Evolutionary conservation across 2,888 invertebrate genomes (phyloP), one percentile per base, ranked within the genome.

Genomic region (Amiota communis): DNA sequence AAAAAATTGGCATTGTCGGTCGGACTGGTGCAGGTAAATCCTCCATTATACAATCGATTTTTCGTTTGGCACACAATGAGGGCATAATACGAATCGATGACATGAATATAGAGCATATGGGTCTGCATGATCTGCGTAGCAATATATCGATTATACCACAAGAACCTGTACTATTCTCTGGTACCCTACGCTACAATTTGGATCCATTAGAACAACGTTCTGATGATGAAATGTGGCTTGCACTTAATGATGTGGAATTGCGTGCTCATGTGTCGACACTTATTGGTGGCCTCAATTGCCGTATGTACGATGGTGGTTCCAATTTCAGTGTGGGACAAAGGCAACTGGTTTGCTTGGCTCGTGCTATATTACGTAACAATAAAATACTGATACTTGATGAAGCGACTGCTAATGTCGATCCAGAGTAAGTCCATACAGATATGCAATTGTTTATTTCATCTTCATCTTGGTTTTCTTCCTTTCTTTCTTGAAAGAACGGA

Each of bases 121-220:
- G 95, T 1, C 91, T 97, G 4, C 92, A 94, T 87, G 94, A 95
- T 82, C 90, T 98, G 47, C 91, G 98, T 67, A 92, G 92, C 71
- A 94, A 93, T 81, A 95, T 98, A 72, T 94, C 97, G 0, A 97
- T 98, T 75, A 98, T 98, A 85, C 98, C 98, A 0, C 98, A 98
- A 91, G 97, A 97, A 84, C 97, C 97, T 0, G 93, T 96, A 36
- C 89, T 97, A 20, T 97, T 97, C 88, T 95, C 95, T 0, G 95
- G 95, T 10, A 93, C 94, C n/a, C 89, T 97, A 59, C 92, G 97
- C 9, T 93, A 94, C 86, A 97, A 97, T 89, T 91, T 97, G 86
- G 97, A 97, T 91, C 97, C 97, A 0, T 95, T 96, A 86, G 92
- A 93, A 72, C 93, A 94, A 84, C 93, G 93, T 78, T 91, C 92